Evolutionary conservation across 2,113 vertebrate species (phyloP).

Genomic region (Pseudorhombus dupliciocellatus): DNA sequence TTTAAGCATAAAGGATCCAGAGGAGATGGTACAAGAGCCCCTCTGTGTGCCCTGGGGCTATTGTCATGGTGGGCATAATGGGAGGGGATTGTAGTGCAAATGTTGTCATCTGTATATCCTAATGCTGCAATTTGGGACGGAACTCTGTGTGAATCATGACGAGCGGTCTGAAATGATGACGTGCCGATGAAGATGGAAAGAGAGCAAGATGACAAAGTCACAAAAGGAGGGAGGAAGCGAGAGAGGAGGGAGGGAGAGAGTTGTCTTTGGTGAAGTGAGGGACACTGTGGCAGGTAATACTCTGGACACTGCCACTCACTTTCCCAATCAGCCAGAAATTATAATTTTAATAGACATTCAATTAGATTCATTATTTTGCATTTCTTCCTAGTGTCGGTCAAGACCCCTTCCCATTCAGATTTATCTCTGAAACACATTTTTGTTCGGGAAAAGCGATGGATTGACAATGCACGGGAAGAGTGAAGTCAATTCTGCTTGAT

Average conservation of each 20-base stretch:
- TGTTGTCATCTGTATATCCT: slow-evolving; percentile 61
- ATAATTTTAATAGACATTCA: slow-evolving; percentile 71
- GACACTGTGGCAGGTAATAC: slow-evolving; percentile 52
- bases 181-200: slow-evolving; percentile 35
- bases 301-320: slow-evolving; percentile 60
- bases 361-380: slow-evolving; percentile 66
- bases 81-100: slow-evolving; percentile 62
- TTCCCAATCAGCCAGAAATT: slow-evolving; percentile 61
- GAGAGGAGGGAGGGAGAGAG: not conserved
- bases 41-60: slow-evolving; percentile 60
- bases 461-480: slow-evolving; percentile 64
- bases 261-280: slow-evolving; percentile 37
- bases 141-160: slow-evolving; percentile 35
- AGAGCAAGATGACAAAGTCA: slow-evolving; percentile 20
- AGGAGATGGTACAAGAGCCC: slow-evolving; percentile 56
- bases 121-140: slow-evolving; percentile 48
- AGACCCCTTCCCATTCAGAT: slow-evolving; percentile 59
- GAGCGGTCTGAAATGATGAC: slow-evolving; percentile 17
- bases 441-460: slow-evolving; percentile 56
- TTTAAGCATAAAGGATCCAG: slow-evolving; percentile 61
- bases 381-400: slow-evolving; percentile 61
- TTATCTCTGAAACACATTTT: slow-evolving; percentile 60
- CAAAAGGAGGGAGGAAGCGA: slow-evolving; percentile 12
- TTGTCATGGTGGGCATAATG: slow-evolving; percentile 67
- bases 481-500: slow-evolving; percentile 72